Evolutionary conservation across 2,888 invertebrate species (phyloP).

Genomic region (Hemicrepidius hirtus): DNA sequence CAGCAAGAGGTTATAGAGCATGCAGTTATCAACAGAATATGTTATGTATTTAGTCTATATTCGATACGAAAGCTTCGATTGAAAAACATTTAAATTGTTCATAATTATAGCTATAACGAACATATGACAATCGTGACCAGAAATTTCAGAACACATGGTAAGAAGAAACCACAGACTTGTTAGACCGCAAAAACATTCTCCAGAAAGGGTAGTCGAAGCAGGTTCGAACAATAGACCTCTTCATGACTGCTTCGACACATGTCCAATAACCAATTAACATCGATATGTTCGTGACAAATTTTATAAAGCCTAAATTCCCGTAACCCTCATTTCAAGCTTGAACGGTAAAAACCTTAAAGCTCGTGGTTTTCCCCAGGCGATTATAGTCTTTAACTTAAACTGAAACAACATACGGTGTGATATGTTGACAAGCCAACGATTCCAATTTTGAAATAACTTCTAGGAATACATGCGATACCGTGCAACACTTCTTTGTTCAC

Average conservation of each 20-base stretch:
- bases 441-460: slow-evolving; percentile 59
- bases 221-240: slow-evolving; percentile 58
- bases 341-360: slow-evolving; percentile 10
- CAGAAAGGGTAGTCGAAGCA: slow-evolving; percentile 57
- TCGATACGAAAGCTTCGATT: not conserved
- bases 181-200: slow-evolving; percentile 65
- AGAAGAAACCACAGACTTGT: slow-evolving; percentile 67
- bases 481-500: slow-evolving; percentile 49
- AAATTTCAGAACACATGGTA: slow-evolving; percentile 56
- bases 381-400: slow-evolving; percentile 43
- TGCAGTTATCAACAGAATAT: slow-evolving; percentile 16
- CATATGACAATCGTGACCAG: slow-evolving; percentile 66
- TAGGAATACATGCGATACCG: slow-evolving; percentile 50
- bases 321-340: slow-evolving; percentile 13
- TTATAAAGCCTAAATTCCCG: slow-evolving; percentile 55
- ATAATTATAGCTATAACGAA: slow-evolving; percentile 53
- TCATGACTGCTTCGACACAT: slow-evolving; percentile 67
- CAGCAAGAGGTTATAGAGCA: slow-evolving; percentile 5
- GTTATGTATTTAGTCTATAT: slow-evolving; percentile 27
- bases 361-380: slow-evolving; percentile 36
- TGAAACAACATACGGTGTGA: slow-evolving; percentile 68
- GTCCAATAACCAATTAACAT: slow-evolving; percentile 68
- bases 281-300: slow-evolving; percentile 64
- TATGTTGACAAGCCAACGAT: slow-evolving; percentile 70
- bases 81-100: slow-evolving; percentile 26